Base-by-base conservation (phyloP, 1,140 invertebrate species). In the Lepidostoma basale region DNA sequence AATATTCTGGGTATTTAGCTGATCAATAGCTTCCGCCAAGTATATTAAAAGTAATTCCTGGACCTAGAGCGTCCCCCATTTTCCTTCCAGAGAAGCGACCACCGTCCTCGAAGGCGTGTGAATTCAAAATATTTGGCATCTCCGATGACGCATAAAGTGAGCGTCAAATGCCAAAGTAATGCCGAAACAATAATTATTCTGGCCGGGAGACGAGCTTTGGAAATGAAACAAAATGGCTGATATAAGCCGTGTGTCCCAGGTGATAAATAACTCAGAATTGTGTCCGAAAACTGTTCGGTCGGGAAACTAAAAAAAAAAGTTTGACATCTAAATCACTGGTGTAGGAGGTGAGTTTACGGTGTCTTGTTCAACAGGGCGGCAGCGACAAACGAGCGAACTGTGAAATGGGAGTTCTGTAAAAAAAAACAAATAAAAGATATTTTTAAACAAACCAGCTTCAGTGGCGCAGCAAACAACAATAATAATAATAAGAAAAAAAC, bases 301-400 rank as follows among this genome's bases (percentile, higher is more conserved):
- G 47, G 20, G 25, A 3, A 33, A 3, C 22, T 0, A 30, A 66
- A 68, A 62, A 70, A 69, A 70, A 63, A 63, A 60, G 66, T 72
- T 72, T 72, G 70, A 72, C 70, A 72, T 68, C 70, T 72, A 72
- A 72, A 72, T 72, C 70, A 49, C 36, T 16, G 40, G 42, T n/a
- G 60, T 49, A 47, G 60, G 60, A 63, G 40, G 60, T 63, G 30
- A 26, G 60, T 63, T 63, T 63, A 49, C 60, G 14, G 25, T 16
- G 26, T 22, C 16, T 33, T 33, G 42, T 44, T 47, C 25, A 25
- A 44, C 16, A 5, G 52, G 30, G 65, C 66, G 70, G 66, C 62
- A 44, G 33, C 44, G 12, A 64, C 69, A 71, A 71, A 68, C 63
- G 62, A 25, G 52, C 56, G 25, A 25, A 45, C 70, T 60, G 62